phyloP scores from a whole-genome alignment of 2,113 vertebrate genomes.

The Pelobates fuscus region DNA sequence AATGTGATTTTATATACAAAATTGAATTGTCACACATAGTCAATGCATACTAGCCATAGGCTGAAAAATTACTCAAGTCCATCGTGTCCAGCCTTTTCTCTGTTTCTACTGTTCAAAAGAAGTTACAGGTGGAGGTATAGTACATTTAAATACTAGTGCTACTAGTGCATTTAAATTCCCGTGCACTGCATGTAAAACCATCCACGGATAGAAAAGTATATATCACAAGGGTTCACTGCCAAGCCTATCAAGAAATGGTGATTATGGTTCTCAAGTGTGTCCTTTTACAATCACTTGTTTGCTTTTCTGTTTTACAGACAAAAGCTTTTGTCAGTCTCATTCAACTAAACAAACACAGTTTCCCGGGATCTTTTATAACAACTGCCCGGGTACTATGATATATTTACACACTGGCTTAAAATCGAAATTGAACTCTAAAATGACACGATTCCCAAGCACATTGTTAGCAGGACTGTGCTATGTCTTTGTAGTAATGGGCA shows the following conservation, averaged over 20 bases:
- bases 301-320: conserved; percentile 79
- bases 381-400: conserved; percentile 80
- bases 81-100: too few species aligned
- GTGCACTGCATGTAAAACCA: conserved; percentile 1
- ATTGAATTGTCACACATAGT: too few species aligned
- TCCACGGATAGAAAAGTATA: conserved; percentile 60
- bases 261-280: conserved; percentile 84
- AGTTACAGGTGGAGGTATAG: too few species aligned
- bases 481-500: too few species aligned
- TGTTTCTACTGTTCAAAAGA: too few species aligned
- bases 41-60: too few species aligned
- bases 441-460: conserved; percentile 73
- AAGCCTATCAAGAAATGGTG: conserved; percentile 78
- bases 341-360: conserved; percentile 81
- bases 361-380: conserved; percentile 79
- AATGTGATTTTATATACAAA: too few species aligned
- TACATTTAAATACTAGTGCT: too few species aligned
- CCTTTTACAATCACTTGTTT: conserved; percentile 87
- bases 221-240: conserved; percentile 75
- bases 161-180: too few species aligned
- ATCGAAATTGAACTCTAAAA: conserved; percentile 81
- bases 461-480: background rate
- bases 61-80: too few species aligned
- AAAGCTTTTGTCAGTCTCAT: conserved; percentile 83
- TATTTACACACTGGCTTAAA: conserved; percentile 81